phyloP scores from a whole-genome alignment of 2,888 invertebrate genomes.

The Lasioglossum villosulum region DNA sequence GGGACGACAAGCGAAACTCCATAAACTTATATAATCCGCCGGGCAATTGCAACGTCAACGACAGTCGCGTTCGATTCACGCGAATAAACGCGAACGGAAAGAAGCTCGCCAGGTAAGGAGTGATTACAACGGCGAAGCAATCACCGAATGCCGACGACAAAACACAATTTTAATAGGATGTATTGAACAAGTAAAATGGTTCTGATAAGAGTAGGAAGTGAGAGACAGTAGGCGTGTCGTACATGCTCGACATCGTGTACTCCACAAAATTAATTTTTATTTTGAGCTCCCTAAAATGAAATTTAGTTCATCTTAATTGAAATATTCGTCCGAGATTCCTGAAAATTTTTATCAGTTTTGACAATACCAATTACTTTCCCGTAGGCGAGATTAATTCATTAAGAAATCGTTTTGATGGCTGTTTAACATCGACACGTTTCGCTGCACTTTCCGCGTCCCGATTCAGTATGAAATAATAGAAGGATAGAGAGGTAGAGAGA shows the following conservation, averaged over 20 bases:
- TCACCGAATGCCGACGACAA: neutral
- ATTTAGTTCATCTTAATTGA: neutral
- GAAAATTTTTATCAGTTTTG: neutral
- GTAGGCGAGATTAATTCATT: neutral
- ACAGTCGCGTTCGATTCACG: constrained; percentile 19
- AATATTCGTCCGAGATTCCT: neutral
- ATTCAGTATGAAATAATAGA: constrained; percentile 43
- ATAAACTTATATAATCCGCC: constrained; percentile 36
- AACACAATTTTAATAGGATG: neutral
- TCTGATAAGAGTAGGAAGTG: neutral
- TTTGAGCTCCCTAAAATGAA: neutral
- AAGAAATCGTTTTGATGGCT: neutral
- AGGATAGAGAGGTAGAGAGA: constrained; percentile 28
- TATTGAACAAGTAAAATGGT: neutral
- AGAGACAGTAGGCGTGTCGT: neutral
- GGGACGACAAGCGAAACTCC: constrained; percentile 18
- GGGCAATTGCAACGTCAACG: constrained; percentile 40
- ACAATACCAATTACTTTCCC: neutral
- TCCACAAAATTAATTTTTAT: neutral
- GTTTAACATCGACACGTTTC: neutral
- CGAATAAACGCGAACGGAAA: neutral
- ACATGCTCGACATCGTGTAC: neutral
- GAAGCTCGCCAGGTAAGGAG: neutral
- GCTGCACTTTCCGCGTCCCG: constrained; percentile 51
- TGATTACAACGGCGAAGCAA: constrained; percentile 1